Base-by-base conservation (phyloP, 2,113 vertebrate genomes). In the Cervus canadensis region DNA sequence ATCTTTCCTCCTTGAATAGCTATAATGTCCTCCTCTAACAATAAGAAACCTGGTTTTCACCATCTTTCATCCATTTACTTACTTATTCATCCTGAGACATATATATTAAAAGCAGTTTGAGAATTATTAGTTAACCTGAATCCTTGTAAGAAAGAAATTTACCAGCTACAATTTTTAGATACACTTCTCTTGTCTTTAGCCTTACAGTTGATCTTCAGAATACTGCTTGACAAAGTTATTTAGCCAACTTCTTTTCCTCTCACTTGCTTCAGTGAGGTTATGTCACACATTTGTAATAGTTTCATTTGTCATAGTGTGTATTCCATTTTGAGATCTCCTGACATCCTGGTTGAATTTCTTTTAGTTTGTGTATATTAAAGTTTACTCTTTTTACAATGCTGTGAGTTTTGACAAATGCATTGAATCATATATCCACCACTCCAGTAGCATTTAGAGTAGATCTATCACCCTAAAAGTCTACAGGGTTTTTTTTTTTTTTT, bases 301-400 rank as follows among this genome's bases (percentile, higher is more conserved):
- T 57, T 95, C 45, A 85, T 93, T 96, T 94, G 45, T 74, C 57
- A 14, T 60, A 91, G 21, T 52, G 56, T 91, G 16, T 64, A 82
- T 91, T 84, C 48, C 9, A 87, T 96, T 26, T 57, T 88, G 67
- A 91, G 36, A 91, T 60, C 45, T 19, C 43, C 19, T 84, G 81
- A 79, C 30, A 94, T 60, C 30, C 25, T 79, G 30, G 54, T 76
- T 92, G 84, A 86, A 62, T n/a, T 56, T 57, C 71, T 86, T 89
- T 88, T 57, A 97, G 48, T 97, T 93, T 89, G 19, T 16, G 74
- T 89, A 67, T 79, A 60, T 89, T 92, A 93, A 95, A 74, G 62
- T 88, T 85, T 86, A 89, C 43, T 92, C 19, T 74, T 97, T 62
- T 91, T 81, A 88, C 36, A 50, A 28, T 88, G 89, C 52, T 62